Evolutionary conservation across 2,888 invertebrate species (phyloP).

Genomic region (Platypus cylindrus): DNA sequence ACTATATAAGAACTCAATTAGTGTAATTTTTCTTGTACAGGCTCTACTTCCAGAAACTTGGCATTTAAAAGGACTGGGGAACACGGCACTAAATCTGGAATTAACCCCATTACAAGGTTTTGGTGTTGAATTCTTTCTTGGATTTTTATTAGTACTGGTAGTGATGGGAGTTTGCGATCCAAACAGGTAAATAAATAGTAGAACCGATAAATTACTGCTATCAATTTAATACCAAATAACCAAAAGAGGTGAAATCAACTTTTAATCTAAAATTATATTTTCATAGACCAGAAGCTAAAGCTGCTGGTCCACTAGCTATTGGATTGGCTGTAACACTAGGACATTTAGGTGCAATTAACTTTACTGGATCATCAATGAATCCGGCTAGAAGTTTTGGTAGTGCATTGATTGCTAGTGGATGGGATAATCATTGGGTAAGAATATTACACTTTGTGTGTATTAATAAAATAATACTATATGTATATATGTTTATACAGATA

Average conservation of each 20-base stretch:
- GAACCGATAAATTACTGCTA: neutral
- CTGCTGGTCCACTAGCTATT: slow-evolving; percentile 75
- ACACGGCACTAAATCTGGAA: slow-evolving; percentile 47
- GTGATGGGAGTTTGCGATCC: slow-evolving; percentile 83
- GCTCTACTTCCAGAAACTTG: slow-evolving; percentile 52
- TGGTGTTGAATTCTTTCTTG: slow-evolving; percentile 78
- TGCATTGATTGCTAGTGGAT: slow-evolving; percentile 61
- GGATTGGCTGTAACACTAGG: slow-evolving; percentile 77
- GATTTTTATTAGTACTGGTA: slow-evolving; percentile 71
- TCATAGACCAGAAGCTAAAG: slow-evolving; percentile 57
- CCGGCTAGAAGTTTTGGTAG: slow-evolving; percentile 83
- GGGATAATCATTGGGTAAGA: slow-evolving; percentile 70
- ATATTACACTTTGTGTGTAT: neutral
- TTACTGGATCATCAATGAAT: slow-evolving; percentile 86
- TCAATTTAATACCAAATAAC: neutral
- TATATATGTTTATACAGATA: slow-evolving; percentile 43
- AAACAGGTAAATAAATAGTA: slow-evolving; percentile 35
- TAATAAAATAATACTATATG: neutral
- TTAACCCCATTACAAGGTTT: slow-evolving; percentile 67
- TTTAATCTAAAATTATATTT: neutral
- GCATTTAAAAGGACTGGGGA: slow-evolving; percentile 49
- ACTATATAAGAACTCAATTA: too few species aligned
- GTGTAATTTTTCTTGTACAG: slow-evolving; percentile 28
- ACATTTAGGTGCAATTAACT: slow-evolving; percentile 65
- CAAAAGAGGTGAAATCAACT: neutral